These are phyloP conservation scores for Antedon bifida DNA, from an alignment of 35 echinoderm and acorn worm genomes.

Conservation along the genomic window DNA sequence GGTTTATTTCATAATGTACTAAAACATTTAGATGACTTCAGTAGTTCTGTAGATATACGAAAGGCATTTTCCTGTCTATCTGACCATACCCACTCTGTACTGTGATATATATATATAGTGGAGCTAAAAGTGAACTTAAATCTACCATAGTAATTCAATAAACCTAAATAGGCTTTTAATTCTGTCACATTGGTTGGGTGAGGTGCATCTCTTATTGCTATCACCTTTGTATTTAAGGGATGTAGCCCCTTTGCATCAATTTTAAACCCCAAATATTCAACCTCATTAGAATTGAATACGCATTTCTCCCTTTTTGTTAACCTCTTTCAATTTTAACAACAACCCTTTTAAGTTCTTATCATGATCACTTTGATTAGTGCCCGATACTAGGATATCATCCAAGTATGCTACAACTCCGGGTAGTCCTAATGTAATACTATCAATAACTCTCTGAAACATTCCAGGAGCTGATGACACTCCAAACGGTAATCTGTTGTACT, in stretches of 20 bases:
- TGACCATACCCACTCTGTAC: no score
- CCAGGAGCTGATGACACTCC: conserved; percentile 32
- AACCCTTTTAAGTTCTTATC: conserved; percentile 16
- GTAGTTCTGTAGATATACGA: no score
- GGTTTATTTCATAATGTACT: no score
- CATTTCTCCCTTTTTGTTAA: conserved; percentile 23
- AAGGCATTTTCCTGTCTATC: no score
- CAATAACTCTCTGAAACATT: conserved; percentile 36
- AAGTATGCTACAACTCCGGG: not conserved
- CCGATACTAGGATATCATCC: conserved; percentile 42
- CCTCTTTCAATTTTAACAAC: conserved; percentile 6
- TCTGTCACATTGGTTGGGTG: no score
- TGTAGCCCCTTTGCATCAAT: conserved; percentile 37
- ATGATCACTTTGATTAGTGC: conserved; percentile 9
- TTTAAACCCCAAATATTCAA: conserved; percentile 25
- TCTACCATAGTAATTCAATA: no score
- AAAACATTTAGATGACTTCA: no score
- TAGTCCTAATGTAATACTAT: conserved; percentile 10
- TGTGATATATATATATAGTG: no score
- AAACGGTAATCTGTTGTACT: conserved; percentile 13
- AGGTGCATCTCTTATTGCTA: conserved; percentile 24
- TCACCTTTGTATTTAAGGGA: conserved; percentile 11
- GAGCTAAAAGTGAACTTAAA: no score
- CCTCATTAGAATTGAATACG: conserved; percentile 15
- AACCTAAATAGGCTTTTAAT: no score